Evolutionary conservation across 2,113 vertebrate species (phyloP), one percentile per base, ranked within the genome.

Genomic region (Lichenostomus cassidix): DNA sequence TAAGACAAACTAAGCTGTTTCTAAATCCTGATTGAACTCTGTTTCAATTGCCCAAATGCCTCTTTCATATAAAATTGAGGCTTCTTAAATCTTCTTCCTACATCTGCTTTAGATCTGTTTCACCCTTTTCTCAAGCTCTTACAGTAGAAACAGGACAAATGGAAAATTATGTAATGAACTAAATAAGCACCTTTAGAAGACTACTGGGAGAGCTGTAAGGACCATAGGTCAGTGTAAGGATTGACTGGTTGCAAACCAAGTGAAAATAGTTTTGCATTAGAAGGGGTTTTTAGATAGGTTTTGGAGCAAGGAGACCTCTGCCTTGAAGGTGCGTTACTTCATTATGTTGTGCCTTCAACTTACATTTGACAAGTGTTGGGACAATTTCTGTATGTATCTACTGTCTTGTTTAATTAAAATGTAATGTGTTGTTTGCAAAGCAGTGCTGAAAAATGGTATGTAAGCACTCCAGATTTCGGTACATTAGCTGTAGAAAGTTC

Each of bases 201-300:
- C 50, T 2, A 8, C 2, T 56, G 24, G 19, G 70, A 83, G 37
- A 65, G 20, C n/a, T 73, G 17, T 85, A 63, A 82, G 58, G 83
- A 80, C 22, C 6, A 3, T 62, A 53, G 69, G 42, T 73, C 49
- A 49, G 0, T 69, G 5, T 71, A 56, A 79, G 28, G 28, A 79
- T 35, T 59, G 69, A 64, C 29, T 67, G 65, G 15, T 42, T 83
- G 63, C 8, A 83, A 75, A 74, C 50, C 4, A 63, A 22, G 22
- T 86, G 47, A 79, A 91, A 55, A 56, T 69, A 11, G 11, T 39
- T 86, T 94, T 80, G 49, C 63, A 47, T 88, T 80, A 63, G 59
- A 20, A 65, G 13, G 7, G 27, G 4, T 0, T 50, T 78, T 79
- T 68, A 52, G 15, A 47, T 42, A 42, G 17, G 7, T 65, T 68